Base-by-base conservation (phyloP, 2,113 vertebrate genomes). In the Myrmophylax atrothorax region DNA sequence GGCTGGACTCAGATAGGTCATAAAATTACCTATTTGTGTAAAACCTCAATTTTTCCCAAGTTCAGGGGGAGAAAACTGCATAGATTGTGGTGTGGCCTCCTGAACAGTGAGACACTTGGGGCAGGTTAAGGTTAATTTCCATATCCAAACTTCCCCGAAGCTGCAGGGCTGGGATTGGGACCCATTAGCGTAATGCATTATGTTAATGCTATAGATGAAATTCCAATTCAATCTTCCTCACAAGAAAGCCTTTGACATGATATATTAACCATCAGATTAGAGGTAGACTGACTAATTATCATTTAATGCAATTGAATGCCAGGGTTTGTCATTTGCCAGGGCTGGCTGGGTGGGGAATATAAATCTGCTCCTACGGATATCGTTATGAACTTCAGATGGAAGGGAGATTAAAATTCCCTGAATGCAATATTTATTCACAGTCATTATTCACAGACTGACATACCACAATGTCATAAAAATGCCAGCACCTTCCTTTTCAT, bases 361-460 rank as follows among this genome's bases (percentile, higher is more conserved):
- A 52, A 97, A 87, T 85, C 85, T 79, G 78, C 89, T 91, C 60
- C 59, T 31, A 17, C 12, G 5, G 7, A 7, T 37, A 22, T 87
- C 5, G 1, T 84, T 95, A 79, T 47, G 47, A 94, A 80, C 59
- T 66, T 73, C 46, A 96, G 47, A 60, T 49, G 88, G 60, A 58
- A 90, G 53, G n/a, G 87, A 66, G 70, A 96, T 97, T 96, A 94
- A 95, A 90, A 95, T 94, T 91, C 72, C 29, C 20, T 79, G 69
- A 76, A 84, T 87, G 66, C 60, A 62, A 55, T 96, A 95, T 96
- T 97, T 97, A 96, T 94, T 89, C 91, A 56, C 80, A 68, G 68
- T 59, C 91, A 93, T 97, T 91, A 84, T 92, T 97, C 94, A 95
- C n/a, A 40, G 29, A 22, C n/a, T 58, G 96, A 76, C 22, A 44